phyloP scores from a whole-genome alignment of 2,888 invertebrate genomes.

The Rhabditophanes sp. region DNA sequence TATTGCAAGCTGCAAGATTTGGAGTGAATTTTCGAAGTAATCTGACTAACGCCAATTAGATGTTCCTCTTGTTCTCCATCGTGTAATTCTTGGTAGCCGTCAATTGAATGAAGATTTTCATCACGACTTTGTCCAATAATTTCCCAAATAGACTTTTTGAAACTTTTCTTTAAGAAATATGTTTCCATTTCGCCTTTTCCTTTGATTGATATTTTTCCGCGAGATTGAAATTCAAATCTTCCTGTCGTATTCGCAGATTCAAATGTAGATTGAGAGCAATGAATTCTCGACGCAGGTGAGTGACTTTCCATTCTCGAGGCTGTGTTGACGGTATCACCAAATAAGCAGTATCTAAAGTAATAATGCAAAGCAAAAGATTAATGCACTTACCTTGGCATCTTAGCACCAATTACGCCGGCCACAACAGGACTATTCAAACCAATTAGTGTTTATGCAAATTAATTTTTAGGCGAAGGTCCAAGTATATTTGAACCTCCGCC shows the following conservation, averaged over 20 bases:
- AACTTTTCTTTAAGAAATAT: conserved; percentile 21
- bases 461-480: too few relatives aligned
- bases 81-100: conserved; percentile 30
- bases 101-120: conserved; percentile 31
- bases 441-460: conserved; percentile 3
- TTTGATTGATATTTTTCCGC: conserved; percentile 27
- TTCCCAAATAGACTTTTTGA: conserved; percentile 34
- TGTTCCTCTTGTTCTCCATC: conserved; percentile 13
- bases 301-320: conserved; percentile 31
- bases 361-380: conserved; percentile 3
- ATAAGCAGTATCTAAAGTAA: conserved; percentile 23
- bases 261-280: conserved; percentile 22
- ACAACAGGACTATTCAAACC: conserved; percentile 33
- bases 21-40: too few relatives aligned
- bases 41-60: too few relatives aligned
- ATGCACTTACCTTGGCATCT: conserved; percentile 25
- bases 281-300: conserved; percentile 24
- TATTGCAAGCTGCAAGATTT: too few relatives aligned
- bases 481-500: too few relatives aligned
- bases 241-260: conserved; percentile 26
- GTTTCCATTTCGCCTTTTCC: conserved; percentile 35
- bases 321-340: conserved; percentile 34
- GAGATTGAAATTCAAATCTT: conserved; percentile 27
- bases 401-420: conserved; percentile 33
- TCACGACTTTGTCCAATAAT: conserved; percentile 27